Evolutionary conservation across 2,888 invertebrate genomes (phyloP).

Genomic region (Leptothorax acervorum): DNA sequence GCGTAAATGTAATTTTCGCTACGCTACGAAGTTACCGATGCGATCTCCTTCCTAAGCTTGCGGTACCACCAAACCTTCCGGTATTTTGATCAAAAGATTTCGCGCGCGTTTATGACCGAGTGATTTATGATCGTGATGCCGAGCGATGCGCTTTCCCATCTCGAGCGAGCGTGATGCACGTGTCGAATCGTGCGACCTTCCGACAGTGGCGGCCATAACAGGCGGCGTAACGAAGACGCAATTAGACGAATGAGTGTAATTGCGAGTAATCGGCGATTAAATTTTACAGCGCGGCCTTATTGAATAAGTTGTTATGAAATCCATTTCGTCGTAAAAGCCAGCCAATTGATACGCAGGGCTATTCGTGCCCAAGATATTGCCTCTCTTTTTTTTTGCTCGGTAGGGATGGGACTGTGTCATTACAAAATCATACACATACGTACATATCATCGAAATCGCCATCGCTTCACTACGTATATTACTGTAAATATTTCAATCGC

Average conservation of each 20-base stretch:
- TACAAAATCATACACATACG: neutral
- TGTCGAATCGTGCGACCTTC: slow-evolving; percentile 52
- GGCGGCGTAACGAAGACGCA: slow-evolving; percentile 49
- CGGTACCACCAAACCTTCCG: slow-evolving; percentile 13
- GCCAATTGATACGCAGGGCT: neutral
- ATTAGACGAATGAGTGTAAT: slow-evolving; percentile 47
- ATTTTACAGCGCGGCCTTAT: slow-evolving; percentile 30
- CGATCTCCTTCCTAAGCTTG: slow-evolving; percentile 1
- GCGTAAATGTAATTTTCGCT: neutral
- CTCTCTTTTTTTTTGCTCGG: neutral
- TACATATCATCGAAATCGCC: neutral
- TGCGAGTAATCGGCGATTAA: slow-evolving; percentile 42
- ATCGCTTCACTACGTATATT: neutral
- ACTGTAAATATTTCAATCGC: slow-evolving; percentile 14
- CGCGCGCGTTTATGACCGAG: slow-evolving; percentile 41
- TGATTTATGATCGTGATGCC: slow-evolving; percentile 47
- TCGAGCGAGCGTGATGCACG: slow-evolving; percentile 42
- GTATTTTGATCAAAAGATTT: slow-evolving; percentile 48
- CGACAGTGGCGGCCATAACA: slow-evolving; percentile 42
- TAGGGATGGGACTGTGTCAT: neutral
- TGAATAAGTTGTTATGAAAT: slow-evolving; percentile 41
- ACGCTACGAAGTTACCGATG: neutral
- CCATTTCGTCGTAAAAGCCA: slow-evolving; percentile 8
- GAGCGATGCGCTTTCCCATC: slow-evolving; percentile 42
- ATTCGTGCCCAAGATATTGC: neutral